Evolutionary conservation across 37 sponge, comb jelly and placozoan genomes (phyloP).

Genomic region (Aphrocallistes beatrix): DNA sequence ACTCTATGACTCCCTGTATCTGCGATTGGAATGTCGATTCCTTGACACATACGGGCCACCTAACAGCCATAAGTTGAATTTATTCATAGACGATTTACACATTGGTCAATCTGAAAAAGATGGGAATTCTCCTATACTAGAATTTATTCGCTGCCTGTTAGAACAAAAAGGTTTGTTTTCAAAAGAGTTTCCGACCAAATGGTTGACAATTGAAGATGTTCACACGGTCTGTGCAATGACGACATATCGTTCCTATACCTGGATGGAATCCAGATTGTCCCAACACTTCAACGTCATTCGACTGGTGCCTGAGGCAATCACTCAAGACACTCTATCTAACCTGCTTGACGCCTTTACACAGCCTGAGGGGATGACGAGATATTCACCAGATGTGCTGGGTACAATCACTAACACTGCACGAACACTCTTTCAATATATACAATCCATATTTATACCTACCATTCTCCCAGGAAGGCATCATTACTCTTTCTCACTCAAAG

Average conservation of each 20-base stretch:
- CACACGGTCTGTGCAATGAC: background rate
- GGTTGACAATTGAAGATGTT: background rate
- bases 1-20: background rate
- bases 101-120: background rate
- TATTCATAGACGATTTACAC: background rate
- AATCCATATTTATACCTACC: background rate
- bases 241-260: background rate
- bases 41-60: background rate
- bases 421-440: background rate
- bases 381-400: background rate
- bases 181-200: background rate
- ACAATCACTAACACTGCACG: background rate
- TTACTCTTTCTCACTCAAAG: background rate
- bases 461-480: background rate
- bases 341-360: background rate
- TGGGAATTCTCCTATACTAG: background rate
- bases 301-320: background rate
- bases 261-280: background rate
- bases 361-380: background rate
- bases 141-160: constrained; percentile 12
- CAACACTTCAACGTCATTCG: background rate
- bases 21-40: background rate
- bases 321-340: background rate
- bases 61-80: background rate
- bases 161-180: background rate